Percentiles rank a stretch among this genome's conserved stretches.
Evolutionary conservation across 2,113 vertebrate species (phyloP).

Genomic region (Daphoenositta chrysoptera): DNA sequence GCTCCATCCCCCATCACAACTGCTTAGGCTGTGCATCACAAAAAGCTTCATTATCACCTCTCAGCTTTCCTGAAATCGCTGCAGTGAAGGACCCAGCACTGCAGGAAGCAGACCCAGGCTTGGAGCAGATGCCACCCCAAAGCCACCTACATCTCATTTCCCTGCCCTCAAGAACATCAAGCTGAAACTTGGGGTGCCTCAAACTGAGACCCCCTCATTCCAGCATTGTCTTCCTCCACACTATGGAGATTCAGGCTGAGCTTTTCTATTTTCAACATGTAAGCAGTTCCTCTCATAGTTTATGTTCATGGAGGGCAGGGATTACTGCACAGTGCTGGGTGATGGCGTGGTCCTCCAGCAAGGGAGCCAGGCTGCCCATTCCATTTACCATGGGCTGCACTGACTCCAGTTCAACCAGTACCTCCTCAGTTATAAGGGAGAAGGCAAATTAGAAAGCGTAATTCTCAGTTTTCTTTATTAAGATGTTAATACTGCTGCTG

Average conservation of each 20-base stretch:
- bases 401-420: not conserved
- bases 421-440: not conserved
- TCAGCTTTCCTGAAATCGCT: not conserved
- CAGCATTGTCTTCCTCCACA: not conserved
- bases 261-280: not conserved
- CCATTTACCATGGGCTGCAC: not conserved
- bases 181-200: not conserved
- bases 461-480: not conserved
- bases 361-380: not conserved
- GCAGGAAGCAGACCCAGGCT: not conserved
- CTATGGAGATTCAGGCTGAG: not conserved
- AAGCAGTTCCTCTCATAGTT: not conserved
- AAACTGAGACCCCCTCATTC: not conserved
- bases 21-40: not conserved
- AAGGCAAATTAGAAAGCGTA: not conserved
- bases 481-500: not conserved
- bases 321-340: not conserved
- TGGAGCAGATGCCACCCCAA: not conserved
- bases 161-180: not conserved
- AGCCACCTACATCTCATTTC: not conserved
- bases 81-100: too few species aligned
- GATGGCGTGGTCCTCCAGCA: not conserved
- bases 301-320: rapidly evolving
- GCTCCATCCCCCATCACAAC: not conserved
- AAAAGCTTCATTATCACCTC: not conserved